A percentile compares a stretch with the other conserved stretches of the same genome.
These are phyloP conservation scores for Drepanosiphum platanoidis DNA, from an alignment of 2,888 invertebrate species.

Conservation along the genomic window DNA sequence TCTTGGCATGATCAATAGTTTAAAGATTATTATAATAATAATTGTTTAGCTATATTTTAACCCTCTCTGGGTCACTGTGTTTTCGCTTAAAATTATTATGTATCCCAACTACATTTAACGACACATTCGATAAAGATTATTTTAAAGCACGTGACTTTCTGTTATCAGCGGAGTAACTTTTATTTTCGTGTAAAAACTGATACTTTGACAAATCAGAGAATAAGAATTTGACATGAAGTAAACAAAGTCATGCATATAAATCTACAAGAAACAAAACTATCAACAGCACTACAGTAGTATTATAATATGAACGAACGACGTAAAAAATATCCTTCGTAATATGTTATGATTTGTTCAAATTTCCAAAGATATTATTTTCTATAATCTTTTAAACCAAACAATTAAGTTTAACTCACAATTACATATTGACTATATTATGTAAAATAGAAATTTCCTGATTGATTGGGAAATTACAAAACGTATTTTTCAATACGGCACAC, in stretches of 20 bases:
- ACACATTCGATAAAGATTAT: conserved; percentile 9
- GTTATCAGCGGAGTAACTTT: neutral
- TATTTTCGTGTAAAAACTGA: neutral
- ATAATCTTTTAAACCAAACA: neutral
- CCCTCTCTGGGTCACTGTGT: neutral
- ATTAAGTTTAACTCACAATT: too few relatives aligned
- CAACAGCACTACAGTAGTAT: neutral
- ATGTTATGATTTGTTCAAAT: neutral
- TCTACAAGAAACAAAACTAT: neutral
- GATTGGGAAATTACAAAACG: neutral
- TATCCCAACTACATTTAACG: neutral
- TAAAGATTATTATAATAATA: neutral
- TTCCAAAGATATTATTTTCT: neutral
- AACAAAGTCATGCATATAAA: neutral
- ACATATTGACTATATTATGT: neutral
- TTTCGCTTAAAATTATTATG: neutral
- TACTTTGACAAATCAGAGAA: neutral
- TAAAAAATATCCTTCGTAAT: neutral
- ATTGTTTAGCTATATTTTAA: neutral
- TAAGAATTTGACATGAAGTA: neutral
- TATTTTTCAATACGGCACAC: neutral
- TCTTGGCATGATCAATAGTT: neutral
- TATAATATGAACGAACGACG: neutral
- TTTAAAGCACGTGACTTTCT: neutral
- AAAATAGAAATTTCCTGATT: neutral